Base-by-base conservation (phyloP, 2,113 vertebrate genomes). In the Strix uralensis region DNA sequence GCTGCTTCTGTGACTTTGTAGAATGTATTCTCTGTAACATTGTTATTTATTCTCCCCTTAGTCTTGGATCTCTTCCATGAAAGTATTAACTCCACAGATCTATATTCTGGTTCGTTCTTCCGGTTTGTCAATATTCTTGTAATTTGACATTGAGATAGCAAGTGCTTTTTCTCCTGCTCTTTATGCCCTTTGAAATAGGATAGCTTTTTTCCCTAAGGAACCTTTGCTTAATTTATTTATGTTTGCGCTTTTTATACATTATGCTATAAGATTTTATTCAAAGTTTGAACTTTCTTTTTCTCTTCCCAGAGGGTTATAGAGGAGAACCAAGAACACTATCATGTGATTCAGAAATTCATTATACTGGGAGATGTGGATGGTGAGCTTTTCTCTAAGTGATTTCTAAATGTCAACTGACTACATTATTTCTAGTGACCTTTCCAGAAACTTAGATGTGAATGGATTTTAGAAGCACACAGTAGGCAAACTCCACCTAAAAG, bases 311-410 rank as follows among this genome's bases (percentile, higher is more conserved):
- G 99, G 90, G 99, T 99, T 90, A 91, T 99, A 97, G 99, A 99
- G 90, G 99, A 99, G 94, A 99, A 98, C 59, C 98, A 97, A 93
- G 99, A 99, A 72, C 99, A 99, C 94, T 99, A 99, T 91, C 99
- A 99, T 62, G 55, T 99, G 90, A 99, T 99, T 97, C 99, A 99
- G 97, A 99, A 99, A 97, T 99, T 99, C 92, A 97, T 99, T 97
- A 99, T 99, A 96, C 97, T 99, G 67, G 99, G 98, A 96, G 99
- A 99, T 91, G 98, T 99, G 79, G 99, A 99, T 85, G 99, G 99
- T 99, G 96, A 98, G 97, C 66, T 96, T 91, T 95, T 84, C 42
- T 88, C 34, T 16, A 38, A 88, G 59, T 91, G 46, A 61, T 78
- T 94, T 82, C 88, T 86, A 89, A 49, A 86, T 67, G 81, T 93